These are phyloP conservation scores for Acrossocheilus wenchowensis DNA, from an alignment of 2,797 vertebrate species.

Conservation along the genomic window DNA sequence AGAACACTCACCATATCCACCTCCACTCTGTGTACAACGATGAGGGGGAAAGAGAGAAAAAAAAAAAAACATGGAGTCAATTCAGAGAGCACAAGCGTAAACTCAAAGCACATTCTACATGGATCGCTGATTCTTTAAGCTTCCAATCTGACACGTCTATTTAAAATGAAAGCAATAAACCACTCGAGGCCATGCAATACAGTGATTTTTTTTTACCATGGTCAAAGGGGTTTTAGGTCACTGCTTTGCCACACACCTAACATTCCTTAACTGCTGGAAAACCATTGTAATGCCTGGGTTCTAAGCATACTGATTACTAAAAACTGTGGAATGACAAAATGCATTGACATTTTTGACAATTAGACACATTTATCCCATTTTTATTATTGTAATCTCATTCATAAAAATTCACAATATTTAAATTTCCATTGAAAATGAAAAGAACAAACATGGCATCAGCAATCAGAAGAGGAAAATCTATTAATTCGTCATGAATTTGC, in stretches of 20 bases:
- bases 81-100: conserved; percentile 12
- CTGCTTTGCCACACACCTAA: not conserved
- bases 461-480: not conserved
- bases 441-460: not conserved
- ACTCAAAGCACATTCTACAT: conserved; percentile 6
- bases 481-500: not conserved
- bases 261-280: not conserved
- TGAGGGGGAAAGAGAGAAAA: conserved; percentile 44
- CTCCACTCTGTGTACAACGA: conserved; percentile 83
- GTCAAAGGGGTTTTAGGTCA: not conserved
- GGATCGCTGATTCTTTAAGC: not conserved
- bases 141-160: not conserved
- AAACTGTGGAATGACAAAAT: not conserved
- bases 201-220: not conserved
- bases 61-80: conserved; percentile 14
- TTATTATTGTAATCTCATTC: not conserved
- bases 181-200: not conserved
- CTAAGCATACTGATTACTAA: not conserved
- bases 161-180: conserved; percentile 13
- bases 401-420: not conserved
- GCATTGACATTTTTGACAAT: not conserved
- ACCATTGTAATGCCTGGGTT: not conserved
- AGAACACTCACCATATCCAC: conserved; percentile 92
- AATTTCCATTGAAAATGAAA: not conserved
- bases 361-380: not conserved